Percentiles rank a stretch among this genome's conserved stretches.
These are phyloP conservation scores for Teleogryllus occipitalis DNA, from an alignment of 1,140 invertebrate species.

Conservation along the genomic window DNA sequence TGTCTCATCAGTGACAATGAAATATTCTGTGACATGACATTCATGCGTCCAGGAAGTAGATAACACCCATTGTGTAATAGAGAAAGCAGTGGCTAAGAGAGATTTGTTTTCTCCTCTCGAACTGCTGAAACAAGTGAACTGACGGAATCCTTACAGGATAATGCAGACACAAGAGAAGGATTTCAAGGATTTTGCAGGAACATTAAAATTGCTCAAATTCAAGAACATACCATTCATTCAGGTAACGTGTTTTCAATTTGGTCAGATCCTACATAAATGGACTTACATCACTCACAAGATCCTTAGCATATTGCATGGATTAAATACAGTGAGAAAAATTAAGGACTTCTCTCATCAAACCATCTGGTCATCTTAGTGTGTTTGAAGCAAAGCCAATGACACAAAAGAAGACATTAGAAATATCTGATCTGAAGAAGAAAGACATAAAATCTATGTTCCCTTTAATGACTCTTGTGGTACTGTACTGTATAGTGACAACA, in stretches of 20 bases:
- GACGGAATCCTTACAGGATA: slow-evolving; percentile 20
- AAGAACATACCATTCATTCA: slow-evolving; percentile 23
- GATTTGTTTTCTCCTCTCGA: slow-evolving; percentile 27
- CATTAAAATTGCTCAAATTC: slow-evolving; percentile 23
- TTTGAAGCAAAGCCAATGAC: slow-evolving; percentile 1
- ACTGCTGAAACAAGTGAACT: slow-evolving; percentile 21
- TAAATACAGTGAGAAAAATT: neutral
- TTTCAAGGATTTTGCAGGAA: slow-evolving; percentile 22
- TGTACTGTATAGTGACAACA: too few species aligned
- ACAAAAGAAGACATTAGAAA: slow-evolving; percentile 6
- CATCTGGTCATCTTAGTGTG: neutral
- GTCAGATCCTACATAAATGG: neutral
- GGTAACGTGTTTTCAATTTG: slow-evolving; percentile 20
- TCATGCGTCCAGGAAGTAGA: slow-evolving; percentile 26
- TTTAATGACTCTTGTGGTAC: neutral
- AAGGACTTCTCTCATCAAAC: neutral
- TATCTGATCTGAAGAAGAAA: slow-evolving; percentile 9
- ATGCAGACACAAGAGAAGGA: slow-evolving; percentile 21
- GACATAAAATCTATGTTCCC: neutral
- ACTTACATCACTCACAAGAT: slow-evolving; percentile 13
- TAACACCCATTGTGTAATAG: slow-evolving; percentile 23
- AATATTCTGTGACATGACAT: slow-evolving; percentile 26
- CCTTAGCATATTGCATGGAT: neutral
- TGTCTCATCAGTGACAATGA: slow-evolving; percentile 22
- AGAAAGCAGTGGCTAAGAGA: slow-evolving; percentile 19